Evolutionary conservation across 2,113 vertebrate species (phyloP).

Genomic region (Pseudopipra pipra): DNA sequence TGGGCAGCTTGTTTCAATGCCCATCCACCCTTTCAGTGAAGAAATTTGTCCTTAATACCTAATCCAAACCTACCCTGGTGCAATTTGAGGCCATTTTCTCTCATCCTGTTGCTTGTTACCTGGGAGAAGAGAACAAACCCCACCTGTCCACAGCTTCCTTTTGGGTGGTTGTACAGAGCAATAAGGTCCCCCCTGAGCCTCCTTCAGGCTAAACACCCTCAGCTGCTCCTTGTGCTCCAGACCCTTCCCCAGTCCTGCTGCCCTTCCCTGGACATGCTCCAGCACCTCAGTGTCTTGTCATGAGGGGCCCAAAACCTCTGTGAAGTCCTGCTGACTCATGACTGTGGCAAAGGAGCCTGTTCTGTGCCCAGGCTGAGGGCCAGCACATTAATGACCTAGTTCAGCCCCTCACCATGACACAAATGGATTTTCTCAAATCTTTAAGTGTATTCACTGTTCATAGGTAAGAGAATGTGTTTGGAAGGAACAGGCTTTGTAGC

Average conservation of each 20-base stretch:
- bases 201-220: not conserved
- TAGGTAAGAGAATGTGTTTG: not conserved
- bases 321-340: no score
- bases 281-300: not conserved
- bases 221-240: not conserved
- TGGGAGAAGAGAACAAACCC: not conserved
- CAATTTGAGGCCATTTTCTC: not conserved
- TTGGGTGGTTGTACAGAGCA: not conserved
- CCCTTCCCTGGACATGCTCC: not conserved
- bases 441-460: no score
- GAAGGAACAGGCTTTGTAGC: not conserved
- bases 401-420: fast-evolving
- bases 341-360: fast-evolving
- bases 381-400: not conserved
- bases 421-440: not conserved
- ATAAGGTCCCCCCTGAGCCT: not conserved
- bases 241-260: not conserved
- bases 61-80: not conserved
- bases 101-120: not conserved
- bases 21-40: not conserved
- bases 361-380: no score
- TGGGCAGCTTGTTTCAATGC: not conserved
- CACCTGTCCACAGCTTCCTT: not conserved
- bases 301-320: not conserved
- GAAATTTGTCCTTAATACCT: not conserved